Percentiles rank a stretch among this genome's conserved stretches.
phyloP scores from a whole-genome alignment of 2,113 vertebrate genomes.

The Eurypyga helias region DNA sequence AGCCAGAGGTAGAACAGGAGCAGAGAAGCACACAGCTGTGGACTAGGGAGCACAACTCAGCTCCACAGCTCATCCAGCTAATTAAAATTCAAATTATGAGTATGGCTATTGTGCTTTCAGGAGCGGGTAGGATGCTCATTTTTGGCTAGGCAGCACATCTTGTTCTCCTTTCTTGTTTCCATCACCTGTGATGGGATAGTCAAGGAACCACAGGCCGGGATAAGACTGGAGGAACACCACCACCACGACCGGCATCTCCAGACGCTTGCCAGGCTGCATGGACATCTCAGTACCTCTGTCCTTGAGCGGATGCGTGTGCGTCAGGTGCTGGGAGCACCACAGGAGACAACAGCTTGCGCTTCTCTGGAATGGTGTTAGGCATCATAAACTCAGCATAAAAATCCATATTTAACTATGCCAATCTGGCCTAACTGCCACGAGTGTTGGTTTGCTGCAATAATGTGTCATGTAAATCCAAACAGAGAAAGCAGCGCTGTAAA shows the following conservation, averaged over 20 bases:
- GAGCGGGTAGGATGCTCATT: background rate
- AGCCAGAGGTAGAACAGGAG: background rate
- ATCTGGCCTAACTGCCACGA: background rate
- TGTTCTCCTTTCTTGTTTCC: background rate
- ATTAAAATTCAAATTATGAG: background rate
- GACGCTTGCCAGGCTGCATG: background rate
- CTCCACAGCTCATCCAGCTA: background rate
- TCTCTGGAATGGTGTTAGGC: background rate
- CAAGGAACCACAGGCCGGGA: background rate
- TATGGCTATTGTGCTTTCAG: background rate
- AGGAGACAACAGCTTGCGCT: background rate
- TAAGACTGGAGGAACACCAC: background rate
- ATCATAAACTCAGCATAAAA: slow-evolving; percentile 11
- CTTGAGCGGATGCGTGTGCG: background rate
- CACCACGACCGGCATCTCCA: background rate
- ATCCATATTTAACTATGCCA: background rate
- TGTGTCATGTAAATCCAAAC: background rate
- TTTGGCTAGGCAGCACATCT: background rate
- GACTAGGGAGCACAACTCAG: background rate
- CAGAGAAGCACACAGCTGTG: background rate
- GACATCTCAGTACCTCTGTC: background rate
- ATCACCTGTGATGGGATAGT: background rate
- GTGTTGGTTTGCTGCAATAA: background rate
- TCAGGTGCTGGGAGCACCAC: background rate
- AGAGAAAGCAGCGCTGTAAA: background rate